phyloP scores from a whole-genome alignment of 2,888 invertebrate species.

The Machimus atricapillus region DNA sequence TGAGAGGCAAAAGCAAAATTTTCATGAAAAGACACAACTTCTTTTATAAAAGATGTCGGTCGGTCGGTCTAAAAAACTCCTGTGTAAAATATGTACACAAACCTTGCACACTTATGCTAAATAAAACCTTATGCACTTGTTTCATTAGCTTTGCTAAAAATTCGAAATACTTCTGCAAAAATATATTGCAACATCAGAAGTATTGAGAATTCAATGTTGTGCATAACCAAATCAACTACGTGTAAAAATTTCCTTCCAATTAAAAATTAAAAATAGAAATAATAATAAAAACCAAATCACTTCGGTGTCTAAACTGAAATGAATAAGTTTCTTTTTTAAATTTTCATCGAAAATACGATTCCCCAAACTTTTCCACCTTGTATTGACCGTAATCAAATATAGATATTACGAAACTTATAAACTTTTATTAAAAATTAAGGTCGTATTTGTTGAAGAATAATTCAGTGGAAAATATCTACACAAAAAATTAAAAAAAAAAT shows the following conservation, averaged over 20 bases:
- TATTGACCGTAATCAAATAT: neutral
- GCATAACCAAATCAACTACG: neutral
- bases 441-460: neutral
- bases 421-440: neutral
- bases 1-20: neutral
- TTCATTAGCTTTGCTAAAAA: neutral
- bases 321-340: neutral
- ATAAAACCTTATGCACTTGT: neutral
- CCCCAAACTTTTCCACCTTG: neutral
- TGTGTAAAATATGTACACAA: neutral
- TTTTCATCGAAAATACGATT: neutral
- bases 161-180: neutral
- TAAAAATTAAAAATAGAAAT: neutral
- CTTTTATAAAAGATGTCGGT: neutral
- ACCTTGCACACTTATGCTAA: neutral
- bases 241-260: neutral
- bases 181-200: neutral
- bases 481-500: neutral
- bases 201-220: neutral
- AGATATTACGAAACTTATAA: neutral
- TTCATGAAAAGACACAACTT: neutral
- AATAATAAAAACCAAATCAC: slow-evolving; percentile 36
- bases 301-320: slow-evolving; percentile 44
- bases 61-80: neutral
- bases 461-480: neutral